A percentile compares a stretch with the other conserved stretches of the same genome.
These are phyloP conservation scores for Clusia tigrina DNA, from an alignment of 2,888 invertebrate species.

Conservation along the genomic window DNA sequence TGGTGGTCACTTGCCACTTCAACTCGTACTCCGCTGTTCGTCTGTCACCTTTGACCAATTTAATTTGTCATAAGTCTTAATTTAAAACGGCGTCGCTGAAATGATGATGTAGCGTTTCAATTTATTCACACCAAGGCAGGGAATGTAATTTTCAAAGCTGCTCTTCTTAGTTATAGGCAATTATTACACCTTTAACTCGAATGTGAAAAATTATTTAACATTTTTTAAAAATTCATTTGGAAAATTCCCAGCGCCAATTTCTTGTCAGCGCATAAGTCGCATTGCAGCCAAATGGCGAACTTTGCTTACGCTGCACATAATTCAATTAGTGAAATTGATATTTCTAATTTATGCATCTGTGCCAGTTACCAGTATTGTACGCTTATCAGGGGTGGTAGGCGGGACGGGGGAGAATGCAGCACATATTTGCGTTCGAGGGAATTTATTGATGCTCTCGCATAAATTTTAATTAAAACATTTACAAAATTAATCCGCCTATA, in stretches of 20 bases:
- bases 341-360: constrained; percentile 13
- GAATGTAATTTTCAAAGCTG: too few species aligned
- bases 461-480: constrained; percentile 8
- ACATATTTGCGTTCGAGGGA: neutral
- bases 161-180: too few species aligned
- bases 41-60: neutral
- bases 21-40: neutral
- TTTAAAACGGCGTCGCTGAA: neutral
- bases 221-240: too few species aligned
- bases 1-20: neutral
- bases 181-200: too few species aligned
- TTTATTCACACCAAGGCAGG: too few species aligned
- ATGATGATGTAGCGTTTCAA: neutral
- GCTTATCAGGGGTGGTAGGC: too few species aligned
- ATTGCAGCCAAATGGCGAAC: too few species aligned
- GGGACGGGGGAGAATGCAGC: too few species aligned
- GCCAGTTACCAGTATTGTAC: neutral
- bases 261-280: too few species aligned
- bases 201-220: too few species aligned
- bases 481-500: neutral
- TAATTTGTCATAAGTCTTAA: neutral
- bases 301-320: constrained; percentile 5
- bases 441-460: constrained; percentile 1
- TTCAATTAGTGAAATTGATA: constrained; percentile 15
- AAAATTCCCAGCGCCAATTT: too few species aligned